A percentile compares a stretch with the other conserved stretches of the same genome.
phyloP scores from a whole-genome alignment of 2,888 invertebrate species.

The Troides aeacus region DNA sequence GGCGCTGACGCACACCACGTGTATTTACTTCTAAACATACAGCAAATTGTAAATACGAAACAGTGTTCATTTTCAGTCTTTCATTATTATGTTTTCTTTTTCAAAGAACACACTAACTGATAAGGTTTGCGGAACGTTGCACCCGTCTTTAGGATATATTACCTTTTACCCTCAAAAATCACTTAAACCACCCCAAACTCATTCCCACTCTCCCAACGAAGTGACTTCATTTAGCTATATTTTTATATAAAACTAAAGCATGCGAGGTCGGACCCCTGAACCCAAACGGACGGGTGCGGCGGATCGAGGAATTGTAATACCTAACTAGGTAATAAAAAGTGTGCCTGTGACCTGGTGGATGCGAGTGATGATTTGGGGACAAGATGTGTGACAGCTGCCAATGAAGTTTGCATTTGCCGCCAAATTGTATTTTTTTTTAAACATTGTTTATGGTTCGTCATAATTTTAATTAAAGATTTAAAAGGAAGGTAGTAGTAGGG shows the following conservation, averaged over 20 bases:
- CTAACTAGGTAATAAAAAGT: conserved; percentile 18
- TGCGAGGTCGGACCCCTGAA: too few relatives aligned
- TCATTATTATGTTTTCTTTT: conserved; percentile 63
- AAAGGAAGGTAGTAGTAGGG: too few relatives aligned
- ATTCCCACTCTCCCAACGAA: neutral
- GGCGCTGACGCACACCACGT: conserved; percentile 46
- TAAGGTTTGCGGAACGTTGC: conserved; percentile 49
- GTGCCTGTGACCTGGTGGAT: conserved; percentile 46
- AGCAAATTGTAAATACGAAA: conserved; percentile 70
- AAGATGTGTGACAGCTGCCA: conserved; percentile 38
- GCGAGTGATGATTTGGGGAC: conserved; percentile 48
- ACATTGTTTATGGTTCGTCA: too few relatives aligned
- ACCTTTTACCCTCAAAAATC: too few relatives aligned
- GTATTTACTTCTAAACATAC: conserved; percentile 54
- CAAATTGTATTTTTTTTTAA: conserved; percentile 1
- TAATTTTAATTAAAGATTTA: too few relatives aligned
- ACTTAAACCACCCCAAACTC: neutral
- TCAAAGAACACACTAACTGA: conserved; percentile 63
- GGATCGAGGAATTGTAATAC: conserved; percentile 10
- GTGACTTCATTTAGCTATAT: conserved; percentile 37
- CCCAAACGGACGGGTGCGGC: conserved; percentile 11
- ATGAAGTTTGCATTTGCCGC: neutral
- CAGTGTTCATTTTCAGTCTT: conserved; percentile 72
- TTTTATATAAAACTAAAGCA: conserved; percentile 41
- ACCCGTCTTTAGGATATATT: conserved; percentile 31